Base-by-base conservation (phyloP, 92 coral and sea anemone species). In the Montipora capitata region DNA sequence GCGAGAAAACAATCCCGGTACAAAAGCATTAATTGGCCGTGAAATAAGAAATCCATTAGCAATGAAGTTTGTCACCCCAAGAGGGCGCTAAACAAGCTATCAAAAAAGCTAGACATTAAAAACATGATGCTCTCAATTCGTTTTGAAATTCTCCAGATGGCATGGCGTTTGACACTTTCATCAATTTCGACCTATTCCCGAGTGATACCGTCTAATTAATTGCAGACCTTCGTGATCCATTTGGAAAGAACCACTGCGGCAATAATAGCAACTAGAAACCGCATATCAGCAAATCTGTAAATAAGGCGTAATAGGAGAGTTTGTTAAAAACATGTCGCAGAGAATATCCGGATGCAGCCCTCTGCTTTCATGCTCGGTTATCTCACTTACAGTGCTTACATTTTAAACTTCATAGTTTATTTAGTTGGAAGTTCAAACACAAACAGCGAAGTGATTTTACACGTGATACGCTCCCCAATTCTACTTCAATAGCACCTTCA, bases 1-100 rank as follows among this genome's bases (percentile, higher is more conserved):
- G 40, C 2, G 68, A 18, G 20, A 12, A 59, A 56, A 58, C 41
- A 82, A 82, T 61, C n/a, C 68, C 12, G 11, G 27, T 20, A 83
- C 87, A 83, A 72, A 83, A 17, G 45, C 69, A 72, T 44, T 82
- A 83, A 83, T 72, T 71, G 61, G 20, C 80, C 71, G 63, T 72
- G 27, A 83, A 83, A 72, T 73, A 27, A 83, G 54, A 20, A 61
- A 40, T 7, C 71, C 87, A 83, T 40, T 71, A 40, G 63, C 72
- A 48, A 57, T 27, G 67, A 35, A 17, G 59, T 38, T 83, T 61
- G 79, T 83, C 72, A 83, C 87, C 44, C 40, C 72, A 83, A 58
- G 44, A 15, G 68, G 13, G 49, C 15, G 15, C 57, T 40, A 15
- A 52, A 78, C 83, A 78, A 20, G 68, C 52, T 48, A 48, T 48